phyloP scores from a whole-genome alignment of 1,140 invertebrate genomes.

The Drosophila repletoides region DNA sequence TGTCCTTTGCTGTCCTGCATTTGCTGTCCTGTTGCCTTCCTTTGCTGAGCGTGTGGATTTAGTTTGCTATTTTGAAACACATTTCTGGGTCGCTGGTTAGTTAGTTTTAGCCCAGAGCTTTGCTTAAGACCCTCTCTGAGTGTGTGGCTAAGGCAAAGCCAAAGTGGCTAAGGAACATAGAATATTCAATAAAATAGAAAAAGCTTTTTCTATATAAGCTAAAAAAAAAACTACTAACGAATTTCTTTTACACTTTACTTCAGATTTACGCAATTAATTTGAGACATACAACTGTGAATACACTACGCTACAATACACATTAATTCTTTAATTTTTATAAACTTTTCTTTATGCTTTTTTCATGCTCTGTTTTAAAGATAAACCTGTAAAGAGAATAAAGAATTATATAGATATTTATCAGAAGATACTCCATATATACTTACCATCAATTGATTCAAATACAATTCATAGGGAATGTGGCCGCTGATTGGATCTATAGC shows the following conservation, averaged over 20 bases:
- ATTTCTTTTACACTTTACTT: too few relatives aligned
- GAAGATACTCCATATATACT: not conserved
- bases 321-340: not conserved
- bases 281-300: too few relatives aligned
- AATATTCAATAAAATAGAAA: too few relatives aligned
- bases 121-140: constrained; percentile 1
- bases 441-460: constrained; percentile 89
- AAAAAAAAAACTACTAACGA: too few relatives aligned
- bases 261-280: too few relatives aligned
- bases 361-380: constrained; percentile 48
- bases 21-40: constrained; percentile 25
- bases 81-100: constrained; percentile 68
- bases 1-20: not conserved
- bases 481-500: constrained; percentile 91
- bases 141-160: constrained; percentile 47
- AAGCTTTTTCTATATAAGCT: too few relatives aligned
- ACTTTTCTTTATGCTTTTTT: not conserved
- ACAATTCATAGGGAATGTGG: constrained; percentile 91
- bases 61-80: constrained; percentile 61
- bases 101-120: constrained; percentile 37
- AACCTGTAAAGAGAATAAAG: constrained; percentile 42
- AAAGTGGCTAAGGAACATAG: constrained; percentile 47
- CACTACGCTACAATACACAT: too few relatives aligned
- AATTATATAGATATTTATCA: too few relatives aligned
- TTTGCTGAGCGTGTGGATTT: constrained; percentile 42